Evolutionary conservation across 2,888 invertebrate genomes (phyloP).

Genomic region (Diploptera punctata): DNA sequence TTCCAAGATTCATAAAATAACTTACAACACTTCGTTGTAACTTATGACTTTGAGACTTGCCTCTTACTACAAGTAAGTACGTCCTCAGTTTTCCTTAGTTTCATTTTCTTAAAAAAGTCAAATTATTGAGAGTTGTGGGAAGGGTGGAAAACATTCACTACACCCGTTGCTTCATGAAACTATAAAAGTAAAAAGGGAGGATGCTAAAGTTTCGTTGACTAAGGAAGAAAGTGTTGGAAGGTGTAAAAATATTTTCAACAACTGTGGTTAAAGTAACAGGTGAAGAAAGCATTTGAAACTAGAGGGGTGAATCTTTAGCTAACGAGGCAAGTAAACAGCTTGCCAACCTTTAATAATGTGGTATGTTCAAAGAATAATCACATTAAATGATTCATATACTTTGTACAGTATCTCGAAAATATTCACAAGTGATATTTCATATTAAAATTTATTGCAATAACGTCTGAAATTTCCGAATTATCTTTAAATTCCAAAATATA

Average conservation of each 20-base stretch:
- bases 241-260: not conserved
- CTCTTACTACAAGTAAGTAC: no score
- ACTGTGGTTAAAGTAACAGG: not conserved
- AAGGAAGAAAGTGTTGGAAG: not conserved
- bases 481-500: no score
- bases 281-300: no score
- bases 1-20: conserved; percentile 11
- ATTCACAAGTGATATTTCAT: no score
- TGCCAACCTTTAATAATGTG: no score
- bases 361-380: no score
- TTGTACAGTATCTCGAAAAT: no score
- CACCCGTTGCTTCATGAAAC: conserved; percentile 20
- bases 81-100: not conserved
- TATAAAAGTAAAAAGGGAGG: not conserved
- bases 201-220: not conserved
- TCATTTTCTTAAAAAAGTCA: conserved; percentile 9
- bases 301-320: no score
- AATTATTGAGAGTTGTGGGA: conserved; percentile 31
- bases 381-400: no score
- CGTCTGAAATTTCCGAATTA: no score
- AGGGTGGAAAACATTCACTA: conserved; percentile 20
- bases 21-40: conserved; percentile 14
- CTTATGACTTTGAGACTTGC: not conserved
- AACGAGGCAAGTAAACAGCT: no score
- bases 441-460: no score